These are phyloP conservation scores for Melanophora roralis DNA, from an alignment of 2,888 invertebrate species.

Conservation along the genomic window DNA sequence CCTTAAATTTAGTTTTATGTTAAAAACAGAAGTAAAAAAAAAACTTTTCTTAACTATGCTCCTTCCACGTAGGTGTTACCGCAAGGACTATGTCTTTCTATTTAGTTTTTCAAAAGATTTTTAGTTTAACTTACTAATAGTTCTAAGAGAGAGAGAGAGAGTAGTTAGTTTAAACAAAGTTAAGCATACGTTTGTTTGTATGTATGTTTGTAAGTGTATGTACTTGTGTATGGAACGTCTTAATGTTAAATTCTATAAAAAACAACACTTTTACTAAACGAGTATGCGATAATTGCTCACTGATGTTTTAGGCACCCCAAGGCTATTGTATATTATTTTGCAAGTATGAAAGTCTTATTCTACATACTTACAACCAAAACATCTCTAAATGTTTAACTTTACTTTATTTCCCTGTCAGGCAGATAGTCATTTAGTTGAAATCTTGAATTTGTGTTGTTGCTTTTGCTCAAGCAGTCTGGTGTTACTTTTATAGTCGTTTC, in stretches of 20 bases:
- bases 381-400: background rate
- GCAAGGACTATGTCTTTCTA: constrained; percentile 50
- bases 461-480: constrained; percentile 38
- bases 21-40: constrained; percentile 40
- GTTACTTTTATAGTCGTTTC: constrained; percentile 7
- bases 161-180: background rate
- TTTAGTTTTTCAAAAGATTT: background rate
- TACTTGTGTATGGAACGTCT: constrained; percentile 9
- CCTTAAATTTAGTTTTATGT: constrained; percentile 56
- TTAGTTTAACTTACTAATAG: constrained; percentile 45
- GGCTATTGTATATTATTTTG: background rate
- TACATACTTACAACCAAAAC: background rate
- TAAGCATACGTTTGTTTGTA: background rate
- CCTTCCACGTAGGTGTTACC: constrained; percentile 50
- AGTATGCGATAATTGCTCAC: constrained; percentile 58
- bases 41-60: constrained; percentile 51
- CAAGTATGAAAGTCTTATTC: background rate
- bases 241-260: constrained; percentile 36
- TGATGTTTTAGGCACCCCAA: constrained; percentile 57
- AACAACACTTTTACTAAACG: constrained; percentile 50
- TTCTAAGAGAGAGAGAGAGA: background rate
- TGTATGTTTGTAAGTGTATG: background rate
- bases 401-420: constrained; percentile 2
- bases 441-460: constrained; percentile 29
- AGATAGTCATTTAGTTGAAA: constrained; percentile 31